Base-by-base conservation (phyloP, 2,888 invertebrate species). In the Crematogaster levior region DNA sequence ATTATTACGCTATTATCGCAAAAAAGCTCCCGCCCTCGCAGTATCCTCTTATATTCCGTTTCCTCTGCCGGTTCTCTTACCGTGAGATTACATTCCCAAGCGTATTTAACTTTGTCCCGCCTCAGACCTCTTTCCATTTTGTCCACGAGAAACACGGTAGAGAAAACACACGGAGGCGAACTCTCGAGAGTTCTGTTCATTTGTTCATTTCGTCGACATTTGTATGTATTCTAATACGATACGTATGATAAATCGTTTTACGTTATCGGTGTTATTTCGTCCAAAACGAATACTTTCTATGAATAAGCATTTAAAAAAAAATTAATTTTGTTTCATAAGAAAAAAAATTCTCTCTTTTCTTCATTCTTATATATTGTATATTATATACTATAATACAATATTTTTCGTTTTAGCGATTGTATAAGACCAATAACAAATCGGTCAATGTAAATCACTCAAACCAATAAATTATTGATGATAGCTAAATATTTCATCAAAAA, bases 91-190 rank as follows among this genome's bases (percentile, higher is more conserved):
- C 53, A 70, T 70, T 53, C 75, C 40, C 63, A 75, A 81, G 80
- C 48, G 75, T 37, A 65, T 85, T 85, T 53, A 73, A 84, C 58
- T 82, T 77, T 75, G 46, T 65, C 65, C 46, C 75, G 58, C 56
- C 65, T 74, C 75, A 43, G 56, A 77, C 77, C 77, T 66, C 66
- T 66, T 77, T 46, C 56, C 77, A 77, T 77, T 77, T 77, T 77
- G 77, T 66, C 77, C 56, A 43, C 66, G 65, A 43, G 53, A 77
- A 77, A 77, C 66, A 43, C 77, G 66, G 56, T 30, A 56, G 77
- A 66, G 77, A 66, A 77, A 66, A 77, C 77, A 77, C 27, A 40
- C 51, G n/a, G 63, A 48, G 51, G 66, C 30, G 12, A 66, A 66
- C 66, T 77, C 77, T 56, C 66, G 40, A 56, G 77, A 77, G 43